Conservation (phyloP, 2,888 invertebrate genomes). For the Dolomedes plantarius region DNA sequence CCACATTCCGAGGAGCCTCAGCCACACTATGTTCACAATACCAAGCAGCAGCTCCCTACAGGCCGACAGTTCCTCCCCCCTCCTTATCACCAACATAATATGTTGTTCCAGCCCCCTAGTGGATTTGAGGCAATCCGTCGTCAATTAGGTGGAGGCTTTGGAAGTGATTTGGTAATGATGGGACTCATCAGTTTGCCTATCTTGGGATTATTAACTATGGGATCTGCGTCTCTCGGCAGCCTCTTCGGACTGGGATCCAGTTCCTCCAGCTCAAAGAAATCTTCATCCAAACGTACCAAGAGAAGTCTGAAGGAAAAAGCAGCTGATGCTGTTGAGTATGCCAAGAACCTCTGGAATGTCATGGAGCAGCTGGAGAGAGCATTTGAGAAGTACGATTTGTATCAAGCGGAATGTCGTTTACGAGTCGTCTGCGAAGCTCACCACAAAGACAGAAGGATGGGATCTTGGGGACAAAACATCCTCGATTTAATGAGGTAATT, state of each 20-base stretch:
- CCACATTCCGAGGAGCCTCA: too few species aligned
- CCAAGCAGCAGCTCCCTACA: not conserved
- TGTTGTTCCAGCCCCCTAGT: slow-evolving; percentile 40
- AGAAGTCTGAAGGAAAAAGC: slow-evolving; percentile 53
- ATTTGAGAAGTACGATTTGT: slow-evolving; percentile 55
- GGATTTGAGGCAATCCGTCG: slow-evolving; percentile 47
- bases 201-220: slow-evolving; percentile 47
- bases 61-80: slow-evolving; percentile 38
- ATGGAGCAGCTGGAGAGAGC: slow-evolving; percentile 58
- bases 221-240: slow-evolving; percentile 49
- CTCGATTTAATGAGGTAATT: slow-evolving; percentile 52
- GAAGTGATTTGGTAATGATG: slow-evolving; percentile 61
- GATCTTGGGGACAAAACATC: slow-evolving; percentile 54
- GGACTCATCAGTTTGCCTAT: slow-evolving; percentile 58
- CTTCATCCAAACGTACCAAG: slow-evolving; percentile 47
- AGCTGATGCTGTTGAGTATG: slow-evolving; percentile 55
- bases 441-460: slow-evolving; percentile 42
- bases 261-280: slow-evolving; percentile 24
- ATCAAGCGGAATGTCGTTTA: slow-evolving; percentile 53
- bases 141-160: slow-evolving; percentile 57
- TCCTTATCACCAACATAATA: slow-evolving; percentile 46
- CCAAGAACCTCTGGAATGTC: slow-evolving; percentile 54
- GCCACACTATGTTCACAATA: too few species aligned
- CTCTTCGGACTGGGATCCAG: slow-evolving; percentile 36
- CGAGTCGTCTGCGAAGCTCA: slow-evolving; percentile 53